A percentile compares a stretch with the other conserved stretches of the same genome.
These are phyloP conservation scores for Theodoxus fluviatilis DNA, from an alignment of 2,888 invertebrate species.

Conservation along the genomic window DNA sequence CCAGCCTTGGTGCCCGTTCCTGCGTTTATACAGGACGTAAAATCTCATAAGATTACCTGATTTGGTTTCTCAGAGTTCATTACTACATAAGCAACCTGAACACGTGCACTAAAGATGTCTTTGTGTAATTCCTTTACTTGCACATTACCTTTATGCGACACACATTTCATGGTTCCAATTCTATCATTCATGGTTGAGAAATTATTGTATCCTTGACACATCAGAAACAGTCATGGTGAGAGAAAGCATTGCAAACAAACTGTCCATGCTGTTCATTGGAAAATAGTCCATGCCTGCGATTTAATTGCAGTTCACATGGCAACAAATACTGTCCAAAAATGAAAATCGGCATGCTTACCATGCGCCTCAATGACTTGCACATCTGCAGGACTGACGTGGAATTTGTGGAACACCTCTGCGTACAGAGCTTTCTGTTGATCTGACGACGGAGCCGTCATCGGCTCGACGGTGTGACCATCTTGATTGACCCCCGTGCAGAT, in stretches of 20 bases:
- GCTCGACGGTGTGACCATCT: constrained; percentile 41
- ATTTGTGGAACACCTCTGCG: constrained; percentile 31
- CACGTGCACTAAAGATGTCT: not conserved
- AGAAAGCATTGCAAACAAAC: too few relatives aligned
- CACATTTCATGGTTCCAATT: too few relatives aligned
- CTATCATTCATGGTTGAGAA: too few relatives aligned
- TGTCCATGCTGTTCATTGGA: too few relatives aligned
- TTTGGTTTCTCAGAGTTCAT: not conserved
- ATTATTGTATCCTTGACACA: too few relatives aligned
- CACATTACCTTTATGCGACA: too few relatives aligned
- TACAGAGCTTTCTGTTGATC: constrained; percentile 38
- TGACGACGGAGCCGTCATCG: constrained; percentile 45
- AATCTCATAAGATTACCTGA: too few relatives aligned
- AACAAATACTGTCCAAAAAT: too few relatives aligned
- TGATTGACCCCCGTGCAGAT: constrained; percentile 40
- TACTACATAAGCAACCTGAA: not conserved
- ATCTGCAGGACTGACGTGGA: constrained; percentile 28
- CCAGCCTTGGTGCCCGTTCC: constrained; percentile 46
- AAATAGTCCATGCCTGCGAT: too few relatives aligned
- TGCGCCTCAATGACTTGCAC: constrained; percentile 44
- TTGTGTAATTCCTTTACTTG: too few relatives aligned
- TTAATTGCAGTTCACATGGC: too few relatives aligned
- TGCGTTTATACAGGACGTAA: constrained; percentile 29
- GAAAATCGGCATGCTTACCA: constrained; percentile 29
- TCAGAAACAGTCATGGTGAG: too few relatives aligned